phyloP scores from a whole-genome alignment of 64 coral and sea anemone species.

The Hydrozoanthus tunicans region DNA sequence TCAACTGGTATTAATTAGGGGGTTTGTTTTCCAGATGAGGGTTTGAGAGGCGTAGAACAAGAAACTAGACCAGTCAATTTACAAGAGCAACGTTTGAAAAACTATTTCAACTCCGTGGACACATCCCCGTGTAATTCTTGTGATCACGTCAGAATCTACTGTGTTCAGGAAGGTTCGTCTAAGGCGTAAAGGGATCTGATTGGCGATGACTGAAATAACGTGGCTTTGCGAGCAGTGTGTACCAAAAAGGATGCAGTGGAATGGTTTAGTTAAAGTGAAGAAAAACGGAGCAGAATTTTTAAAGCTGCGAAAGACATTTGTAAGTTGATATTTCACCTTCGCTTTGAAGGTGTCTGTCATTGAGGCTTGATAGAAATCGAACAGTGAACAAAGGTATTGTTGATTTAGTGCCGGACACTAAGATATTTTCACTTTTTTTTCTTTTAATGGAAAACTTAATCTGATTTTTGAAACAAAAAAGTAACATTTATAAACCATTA shows the following conservation, averaged over 20 bases:
- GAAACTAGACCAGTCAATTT: slow-evolving; percentile 26
- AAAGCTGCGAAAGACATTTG: not conserved
- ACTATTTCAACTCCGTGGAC: slow-evolving; percentile 55
- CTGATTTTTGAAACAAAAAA: not conserved
- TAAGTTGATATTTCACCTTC: not conserved
- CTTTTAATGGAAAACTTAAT: not conserved
- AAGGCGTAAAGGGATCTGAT: not conserved
- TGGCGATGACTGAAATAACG: not conserved
- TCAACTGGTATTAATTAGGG: no score
- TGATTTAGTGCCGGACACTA: slow-evolving; percentile 30
- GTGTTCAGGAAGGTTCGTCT: slow-evolving; percentile 34
- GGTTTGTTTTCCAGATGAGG: slow-evolving; percentile 16
- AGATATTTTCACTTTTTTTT: not conserved
- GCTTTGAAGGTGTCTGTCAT: not conserved
- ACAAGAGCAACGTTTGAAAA: slow-evolving; percentile 52
- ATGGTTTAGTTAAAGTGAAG: not conserved
- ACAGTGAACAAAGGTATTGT: not conserved
- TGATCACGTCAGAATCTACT: slow-evolving; percentile 36
- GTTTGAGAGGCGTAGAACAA: slow-evolving; percentile 47
- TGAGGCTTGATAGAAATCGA: slow-evolving; percentile 8
- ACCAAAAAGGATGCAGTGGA: not conserved
- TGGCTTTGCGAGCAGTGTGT: not conserved
- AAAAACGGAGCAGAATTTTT: not conserved
- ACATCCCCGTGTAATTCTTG: slow-evolving; percentile 19
- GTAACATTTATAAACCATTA: not conserved